Percentiles rank a stretch among this genome's conserved stretches.
phyloP scores from a whole-genome alignment of 2,113 vertebrate genomes.

The Potamarius usumacintae region DNA sequence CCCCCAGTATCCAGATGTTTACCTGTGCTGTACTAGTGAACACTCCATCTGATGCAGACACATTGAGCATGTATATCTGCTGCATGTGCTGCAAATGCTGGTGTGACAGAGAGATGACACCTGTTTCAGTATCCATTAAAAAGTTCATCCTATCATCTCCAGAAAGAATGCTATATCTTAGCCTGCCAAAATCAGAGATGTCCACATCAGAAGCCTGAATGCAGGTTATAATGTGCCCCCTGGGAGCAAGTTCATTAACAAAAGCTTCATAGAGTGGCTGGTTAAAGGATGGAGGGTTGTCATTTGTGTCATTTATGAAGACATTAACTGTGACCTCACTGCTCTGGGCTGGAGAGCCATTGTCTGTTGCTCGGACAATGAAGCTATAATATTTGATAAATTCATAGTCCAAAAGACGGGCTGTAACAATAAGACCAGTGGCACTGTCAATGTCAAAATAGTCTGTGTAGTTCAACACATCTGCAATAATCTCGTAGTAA shows the following conservation, averaged over 20 bases:
- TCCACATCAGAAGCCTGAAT: slow-evolving; percentile 94
- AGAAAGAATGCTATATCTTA: slow-evolving; percentile 91
- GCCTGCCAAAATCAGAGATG: slow-evolving; percentile 82
- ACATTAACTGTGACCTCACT: slow-evolving; percentile 87
- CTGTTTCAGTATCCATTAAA: slow-evolving; percentile 83
- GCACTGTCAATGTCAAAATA: slow-evolving; percentile 89
- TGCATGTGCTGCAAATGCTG: slow-evolving; percentile 90
- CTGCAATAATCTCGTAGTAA: slow-evolving; percentile 90
- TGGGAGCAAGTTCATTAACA: slow-evolving; percentile 89
- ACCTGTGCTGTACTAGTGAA: slow-evolving; percentile 95
- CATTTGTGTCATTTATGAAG: slow-evolving; percentile 86
- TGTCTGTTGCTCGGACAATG: slow-evolving; percentile 85
- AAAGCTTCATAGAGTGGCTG: slow-evolving; percentile 89
- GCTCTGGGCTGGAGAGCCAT: slow-evolving; percentile 84
- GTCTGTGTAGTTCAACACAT: slow-evolving; percentile 87
- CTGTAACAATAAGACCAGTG: slow-evolving; percentile 86
- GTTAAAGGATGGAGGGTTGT: slow-evolving; percentile 91
- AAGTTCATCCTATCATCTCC: slow-evolving; percentile 93
- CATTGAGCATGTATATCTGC: slow-evolving; percentile 85
- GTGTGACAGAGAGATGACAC: slow-evolving; percentile 87
- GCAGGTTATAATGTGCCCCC: slow-evolving; percentile 94
- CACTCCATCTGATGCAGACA: slow-evolving; percentile 94
- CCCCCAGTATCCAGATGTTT: slow-evolving; percentile 83
- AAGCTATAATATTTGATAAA: slow-evolving; percentile 81
- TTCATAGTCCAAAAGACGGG: slow-evolving; percentile 88